Percentiles rank a stretch among this genome's conserved stretches.
Evolutionary conservation across 2,113 vertebrate genomes (phyloP).

Genomic region (Boleophthalmus pectinirostris): DNA sequence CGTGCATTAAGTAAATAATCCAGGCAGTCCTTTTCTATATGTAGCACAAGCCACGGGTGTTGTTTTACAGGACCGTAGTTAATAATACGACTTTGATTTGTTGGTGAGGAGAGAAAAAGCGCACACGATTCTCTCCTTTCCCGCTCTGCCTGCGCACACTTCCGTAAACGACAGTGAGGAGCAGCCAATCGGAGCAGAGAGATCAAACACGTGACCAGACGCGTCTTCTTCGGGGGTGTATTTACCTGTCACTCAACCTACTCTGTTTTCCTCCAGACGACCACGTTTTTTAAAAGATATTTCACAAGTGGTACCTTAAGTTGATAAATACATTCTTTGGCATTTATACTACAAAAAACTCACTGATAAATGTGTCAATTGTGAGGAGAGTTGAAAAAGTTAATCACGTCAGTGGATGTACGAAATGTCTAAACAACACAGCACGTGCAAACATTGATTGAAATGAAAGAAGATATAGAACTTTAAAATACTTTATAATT

Average conservation of each 20-base stretch:
- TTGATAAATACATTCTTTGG: no score
- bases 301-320: no score
- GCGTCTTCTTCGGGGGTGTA: neutral
- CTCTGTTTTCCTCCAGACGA: neutral
- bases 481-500: neutral
- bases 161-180: constrained; percentile 36
- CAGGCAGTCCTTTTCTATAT: neutral
- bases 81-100: neutral
- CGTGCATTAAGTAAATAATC: neutral
- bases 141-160: constrained; percentile 45
- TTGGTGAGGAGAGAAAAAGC: neutral
- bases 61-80: no score
- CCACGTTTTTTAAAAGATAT: neutral
- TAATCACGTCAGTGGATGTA: no score
- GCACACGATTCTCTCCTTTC: constrained; percentile 47
- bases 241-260: neutral
- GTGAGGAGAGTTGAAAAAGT: no score
- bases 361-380: no score
- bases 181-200: constrained; percentile 36
- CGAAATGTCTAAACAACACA: no score
- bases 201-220: neutral
- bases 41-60: no score
- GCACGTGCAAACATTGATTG: no score
- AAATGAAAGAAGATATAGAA: neutral
- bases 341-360: no score